Base-by-base conservation (phyloP, 2,113 vertebrate species). In the Paracanthobrama guichenoti region DNA sequence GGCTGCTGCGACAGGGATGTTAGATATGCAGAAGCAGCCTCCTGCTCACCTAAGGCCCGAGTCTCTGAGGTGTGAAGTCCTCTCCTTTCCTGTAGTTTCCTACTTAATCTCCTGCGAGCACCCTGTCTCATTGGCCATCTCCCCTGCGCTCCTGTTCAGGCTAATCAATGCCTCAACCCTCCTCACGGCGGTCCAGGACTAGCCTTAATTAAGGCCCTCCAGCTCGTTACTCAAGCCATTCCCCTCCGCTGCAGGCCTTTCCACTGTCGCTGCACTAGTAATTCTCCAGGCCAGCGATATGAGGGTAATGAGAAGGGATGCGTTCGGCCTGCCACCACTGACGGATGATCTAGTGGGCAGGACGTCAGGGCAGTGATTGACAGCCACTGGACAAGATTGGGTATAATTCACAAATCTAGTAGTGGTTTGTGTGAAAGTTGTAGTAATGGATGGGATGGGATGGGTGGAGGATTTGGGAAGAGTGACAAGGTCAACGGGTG, bases 131-230 rank as follows among this genome's bases (percentile, higher is more conserved):
- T 67, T 85, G 87, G 86, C 86, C 53, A 75, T 88, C 67, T 57
- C 84, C 89, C 88, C 88, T 85, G 62, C 0, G 87, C 87, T 88
- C 57, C 55, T 66, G 81, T 73, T 66, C 62, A 22, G 85, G 90
- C 88, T 86, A 87, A 91, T 92, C 89, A 88, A 89, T 89, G 87
- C 88, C 86, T 71, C 48, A 39, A 82, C 74, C 82, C 48, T 79
- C 81, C 50, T 60, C 50, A 31, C 24, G 18, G 44, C 81, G 0
- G 28, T 20, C 0, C 26, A 81, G 84, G 89, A 87, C 85, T 87
- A 84, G 90, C 91, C 90, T 92, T 94, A 93, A 94, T 93, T 93
- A 87, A 84, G 48, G 66, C 84, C 88, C 87, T 86, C 89, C 88
- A 90, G 92, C 91, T 91, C 64, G 86, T 93, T 92, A 91, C 89